phyloP scores from a whole-genome alignment of 2,888 invertebrate genomes.

The Arctia plantaginis region DNA sequence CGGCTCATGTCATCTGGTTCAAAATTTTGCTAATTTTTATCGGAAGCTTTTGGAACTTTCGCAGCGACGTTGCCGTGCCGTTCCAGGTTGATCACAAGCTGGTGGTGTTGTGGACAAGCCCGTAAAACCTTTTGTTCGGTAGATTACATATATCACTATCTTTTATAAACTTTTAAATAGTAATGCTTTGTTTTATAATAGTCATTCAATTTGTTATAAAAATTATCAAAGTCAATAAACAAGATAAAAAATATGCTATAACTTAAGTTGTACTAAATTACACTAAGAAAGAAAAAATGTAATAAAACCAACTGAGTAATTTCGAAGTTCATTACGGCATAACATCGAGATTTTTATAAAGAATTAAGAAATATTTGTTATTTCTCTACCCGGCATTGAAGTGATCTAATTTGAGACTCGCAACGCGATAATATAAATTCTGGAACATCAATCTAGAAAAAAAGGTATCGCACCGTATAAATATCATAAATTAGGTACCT shows the following conservation, averaged over 20 bases:
- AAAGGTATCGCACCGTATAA: not conserved
- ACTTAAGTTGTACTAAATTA: no score
- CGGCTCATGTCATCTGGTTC: not conserved
- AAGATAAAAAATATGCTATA: no score
- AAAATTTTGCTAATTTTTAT: not conserved
- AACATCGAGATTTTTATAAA: not conserved
- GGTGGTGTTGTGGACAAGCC: no score
- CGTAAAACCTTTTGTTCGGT: not conserved
- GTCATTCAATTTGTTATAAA: no score
- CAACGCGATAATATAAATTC: not conserved
- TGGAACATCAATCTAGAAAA: no score
- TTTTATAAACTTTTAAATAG: no score
- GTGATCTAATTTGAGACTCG: not conserved
- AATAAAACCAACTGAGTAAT: no score
- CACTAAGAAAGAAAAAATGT: not conserved
- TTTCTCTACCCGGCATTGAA: not conserved
- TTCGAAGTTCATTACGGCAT: not conserved
- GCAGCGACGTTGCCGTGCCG: no score
- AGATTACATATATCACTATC: not conserved
- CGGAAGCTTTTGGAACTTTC: no score
- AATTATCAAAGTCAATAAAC: no score
- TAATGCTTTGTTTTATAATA: no score
- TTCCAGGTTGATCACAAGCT: no score
- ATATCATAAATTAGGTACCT: not conserved
- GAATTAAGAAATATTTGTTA: not conserved